These are phyloP conservation scores for Gouania willdenowi DNA, from an alignment of 2,797 vertebrate species.

Conservation along the genomic window DNA sequence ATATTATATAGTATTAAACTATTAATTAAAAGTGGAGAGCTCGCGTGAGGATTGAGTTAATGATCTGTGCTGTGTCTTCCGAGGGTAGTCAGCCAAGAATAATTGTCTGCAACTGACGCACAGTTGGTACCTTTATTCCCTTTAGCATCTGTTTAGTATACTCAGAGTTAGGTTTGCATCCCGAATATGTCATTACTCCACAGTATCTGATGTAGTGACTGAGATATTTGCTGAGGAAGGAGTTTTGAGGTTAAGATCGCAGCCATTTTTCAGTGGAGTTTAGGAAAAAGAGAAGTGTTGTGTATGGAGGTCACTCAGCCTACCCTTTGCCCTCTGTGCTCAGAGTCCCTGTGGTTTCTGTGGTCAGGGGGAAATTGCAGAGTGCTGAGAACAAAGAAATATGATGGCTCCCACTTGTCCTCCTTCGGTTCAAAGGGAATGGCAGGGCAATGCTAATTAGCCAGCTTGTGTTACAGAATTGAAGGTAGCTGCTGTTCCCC, in stretches of 20 bases:
- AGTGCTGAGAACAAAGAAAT: constrained; percentile 57
- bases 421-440: constrained; percentile 56
- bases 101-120: constrained; percentile 44
- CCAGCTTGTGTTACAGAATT: constrained; percentile 50
- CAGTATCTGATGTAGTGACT: constrained; percentile 21
- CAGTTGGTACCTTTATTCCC: constrained; percentile 46
- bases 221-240: constrained; percentile 24
- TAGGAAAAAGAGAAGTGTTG: constrained; percentile 3
- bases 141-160: constrained; percentile 49
- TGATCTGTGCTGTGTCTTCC: constrained; percentile 50
- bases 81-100: constrained; percentile 51
- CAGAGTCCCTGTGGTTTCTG: constrained; percentile 39
- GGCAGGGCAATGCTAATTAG: constrained; percentile 64
- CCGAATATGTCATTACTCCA: constrained; percentile 50
- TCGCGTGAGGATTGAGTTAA: constrained; percentile 45
- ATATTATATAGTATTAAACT: constrained; percentile 39
- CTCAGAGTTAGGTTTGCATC: constrained; percentile 28
- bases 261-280: constrained; percentile 12
- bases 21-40: constrained; percentile 42
- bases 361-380: constrained; percentile 39
- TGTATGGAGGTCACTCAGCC: constrained; percentile 19
- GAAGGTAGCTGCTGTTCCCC: constrained; percentile 48
- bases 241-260: constrained; percentile 25
- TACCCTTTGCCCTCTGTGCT: constrained; percentile 44
- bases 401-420: constrained; percentile 56